Evolutionary conservation across 2,113 vertebrate species (phyloP).

Genomic region (Psilopsiagon aurifrons): DNA sequence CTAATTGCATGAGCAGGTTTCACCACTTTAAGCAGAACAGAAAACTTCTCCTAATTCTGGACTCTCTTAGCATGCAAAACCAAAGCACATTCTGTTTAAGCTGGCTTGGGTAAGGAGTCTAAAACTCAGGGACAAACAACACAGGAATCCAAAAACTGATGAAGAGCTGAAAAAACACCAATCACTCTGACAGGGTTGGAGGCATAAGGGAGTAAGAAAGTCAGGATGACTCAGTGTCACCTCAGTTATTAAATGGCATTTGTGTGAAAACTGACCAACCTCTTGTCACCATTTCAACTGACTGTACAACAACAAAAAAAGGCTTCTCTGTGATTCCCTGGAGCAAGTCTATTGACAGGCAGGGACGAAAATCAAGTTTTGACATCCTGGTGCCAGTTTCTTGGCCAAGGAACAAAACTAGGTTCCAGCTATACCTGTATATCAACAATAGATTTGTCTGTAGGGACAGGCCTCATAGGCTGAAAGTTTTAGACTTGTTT

Average conservation of each 20-base stretch:
- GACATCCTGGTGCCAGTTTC: neutral
- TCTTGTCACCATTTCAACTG: neutral
- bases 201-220: accelerated
- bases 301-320: neutral
- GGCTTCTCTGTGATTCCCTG: neutral
- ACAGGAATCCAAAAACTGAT: neutral
- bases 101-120: neutral
- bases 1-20: neutral
- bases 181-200: neutral
- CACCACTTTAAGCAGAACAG: neutral
- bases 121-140: neutral
- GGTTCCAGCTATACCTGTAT: neutral
- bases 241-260: neutral
- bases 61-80: neutral
- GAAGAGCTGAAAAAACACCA: neutral
- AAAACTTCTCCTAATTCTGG: neutral
- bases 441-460: neutral
- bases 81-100: neutral
- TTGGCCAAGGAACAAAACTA: neutral
- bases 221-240: neutral
- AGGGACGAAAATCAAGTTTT: neutral
- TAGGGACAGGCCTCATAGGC: neutral
- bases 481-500: neutral
- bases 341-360: neutral
- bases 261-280: neutral